Evolutionary conservation across 2,888 invertebrate species (phyloP), one percentile per base, ranked within the genome.

Genomic region (Pristionchus entomophagus): DNA sequence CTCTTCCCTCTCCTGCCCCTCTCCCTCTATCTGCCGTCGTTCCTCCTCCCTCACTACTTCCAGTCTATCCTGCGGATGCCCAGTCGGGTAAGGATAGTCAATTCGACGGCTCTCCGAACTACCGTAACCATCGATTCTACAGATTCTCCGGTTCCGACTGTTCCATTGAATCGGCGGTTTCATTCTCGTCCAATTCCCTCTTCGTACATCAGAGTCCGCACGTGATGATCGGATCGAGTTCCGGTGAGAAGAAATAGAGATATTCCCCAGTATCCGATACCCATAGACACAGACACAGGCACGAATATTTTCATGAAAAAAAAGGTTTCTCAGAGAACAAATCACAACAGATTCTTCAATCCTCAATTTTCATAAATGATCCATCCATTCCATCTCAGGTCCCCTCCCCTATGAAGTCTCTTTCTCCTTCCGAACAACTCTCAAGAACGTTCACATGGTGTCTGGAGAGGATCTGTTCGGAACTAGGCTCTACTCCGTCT

Each of bases 381-480:
- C 56, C 56, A 56, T 56, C 56, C 19, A 56, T 51, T 35, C 32
- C 19, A 32, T 87, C 26, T 78, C 86, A 53, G 87, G 87, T 38
- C 86, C 88, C 0, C 77, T 88, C 0, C 85, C 89, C 0, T 91
- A 90, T 87, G 89, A 88, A 32, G 83, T 91, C 19, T 88, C 88
- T 17, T 88, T 92, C 80, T 87, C 89, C 12, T 90, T 92, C 87
- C 89, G 91, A 2, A 93, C 93, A 12, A 93, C 93, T n/a, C 88
- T 93, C 1, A 88, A 89, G 10, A 84, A 90, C 22, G 89, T 88
- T 2, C 92, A 92, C 87, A 80, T 93, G 38, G 89, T 88, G 12
- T 89, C 89, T n/a, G 92, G 91, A 65, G 92, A 93, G 80, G 90
- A 88, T 80, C 89, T 93, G 38, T 88, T 93, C 12, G 91, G 91